Evolutionary conservation across 37 sponge, comb jelly and placozoan genomes (phyloP).

Genomic region (Halisarca cf. caerulea): DNA sequence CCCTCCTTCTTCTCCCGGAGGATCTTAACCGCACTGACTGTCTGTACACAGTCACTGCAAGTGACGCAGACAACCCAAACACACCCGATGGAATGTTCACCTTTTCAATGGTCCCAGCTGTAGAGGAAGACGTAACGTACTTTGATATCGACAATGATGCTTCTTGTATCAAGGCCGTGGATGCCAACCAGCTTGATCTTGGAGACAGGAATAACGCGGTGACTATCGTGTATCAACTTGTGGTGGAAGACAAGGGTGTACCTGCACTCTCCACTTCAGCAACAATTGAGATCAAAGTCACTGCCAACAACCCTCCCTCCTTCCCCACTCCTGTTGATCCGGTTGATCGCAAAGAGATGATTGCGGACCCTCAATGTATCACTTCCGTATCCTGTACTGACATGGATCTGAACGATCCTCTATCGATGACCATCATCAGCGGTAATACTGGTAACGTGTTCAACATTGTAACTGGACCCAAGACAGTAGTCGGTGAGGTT

Average conservation of each 20-base stretch:
- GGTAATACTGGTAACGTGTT: constrained; percentile 43
- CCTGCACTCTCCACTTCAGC: not conserved
- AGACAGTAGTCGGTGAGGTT: constrained; percentile 1
- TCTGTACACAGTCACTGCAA: constrained; percentile 45
- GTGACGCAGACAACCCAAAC: constrained; percentile 46
- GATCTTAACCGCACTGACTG: constrained; percentile 18
- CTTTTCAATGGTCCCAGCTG: constrained; percentile 27
- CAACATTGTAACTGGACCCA: constrained; percentile 23
- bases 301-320: not conserved
- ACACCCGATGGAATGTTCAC: constrained; percentile 56
- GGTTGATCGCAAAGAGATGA: not conserved
- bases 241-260: constrained; percentile 5
- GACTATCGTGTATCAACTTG: not conserved
- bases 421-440: constrained; percentile 33
- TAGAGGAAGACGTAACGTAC: not conserved
- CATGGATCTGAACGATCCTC: constrained; percentile 29
- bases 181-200: not conserved
- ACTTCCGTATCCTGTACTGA: constrained; percentile 15
- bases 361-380: no score
- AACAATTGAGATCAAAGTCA: not conserved
- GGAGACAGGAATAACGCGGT: not conserved
- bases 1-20: constrained; percentile 28
- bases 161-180: not conserved
- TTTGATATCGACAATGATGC: not conserved
- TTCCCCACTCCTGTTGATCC: not conserved